Conservation (phyloP, 53 echinoderm and acorn worm genomes). For the Echinometra lucunter region DNA sequence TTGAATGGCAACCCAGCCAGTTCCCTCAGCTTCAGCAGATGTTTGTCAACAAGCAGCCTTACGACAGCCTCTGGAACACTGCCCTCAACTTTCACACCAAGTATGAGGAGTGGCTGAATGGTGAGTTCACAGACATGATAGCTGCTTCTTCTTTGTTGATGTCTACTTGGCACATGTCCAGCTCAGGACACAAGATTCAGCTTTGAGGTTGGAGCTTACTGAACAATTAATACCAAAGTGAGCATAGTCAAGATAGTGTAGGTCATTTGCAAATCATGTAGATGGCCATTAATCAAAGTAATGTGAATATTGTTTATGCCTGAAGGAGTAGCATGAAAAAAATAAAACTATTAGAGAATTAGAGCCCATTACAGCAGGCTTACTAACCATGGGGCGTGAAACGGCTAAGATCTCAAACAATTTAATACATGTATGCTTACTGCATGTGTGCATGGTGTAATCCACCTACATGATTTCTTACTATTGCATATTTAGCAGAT, state of each 20-base stretch:
- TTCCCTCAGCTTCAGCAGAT: slow-evolving; percentile 89
- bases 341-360: too few species aligned
- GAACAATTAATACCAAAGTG: background rate
- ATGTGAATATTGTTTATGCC: background rate
- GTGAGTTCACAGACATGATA: slow-evolving; percentile 72
- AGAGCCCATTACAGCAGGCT: too few species aligned
- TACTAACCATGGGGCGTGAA: too few species aligned
- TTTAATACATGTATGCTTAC: too few species aligned
- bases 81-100: slow-evolving; percentile 98
- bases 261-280: background rate
- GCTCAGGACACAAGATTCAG: background rate
- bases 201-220: background rate
- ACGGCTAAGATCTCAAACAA: too few species aligned
- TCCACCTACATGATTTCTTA: too few species aligned
- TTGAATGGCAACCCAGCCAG: slow-evolving; percentile 95
- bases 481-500: too few species aligned
- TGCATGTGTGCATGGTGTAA: too few species aligned
- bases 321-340: too few species aligned
- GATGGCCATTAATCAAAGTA: background rate
- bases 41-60: slow-evolving; percentile 91
- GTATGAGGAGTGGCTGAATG: slow-evolving; percentile 98
- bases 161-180: too few species aligned
- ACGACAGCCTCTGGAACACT: slow-evolving; percentile 99
- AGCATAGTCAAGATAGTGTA: background rate
- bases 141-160: too few species aligned